Evolutionary conservation across 1,140 invertebrate species (phyloP).

Genomic region (Ceratina australensis): DNA sequence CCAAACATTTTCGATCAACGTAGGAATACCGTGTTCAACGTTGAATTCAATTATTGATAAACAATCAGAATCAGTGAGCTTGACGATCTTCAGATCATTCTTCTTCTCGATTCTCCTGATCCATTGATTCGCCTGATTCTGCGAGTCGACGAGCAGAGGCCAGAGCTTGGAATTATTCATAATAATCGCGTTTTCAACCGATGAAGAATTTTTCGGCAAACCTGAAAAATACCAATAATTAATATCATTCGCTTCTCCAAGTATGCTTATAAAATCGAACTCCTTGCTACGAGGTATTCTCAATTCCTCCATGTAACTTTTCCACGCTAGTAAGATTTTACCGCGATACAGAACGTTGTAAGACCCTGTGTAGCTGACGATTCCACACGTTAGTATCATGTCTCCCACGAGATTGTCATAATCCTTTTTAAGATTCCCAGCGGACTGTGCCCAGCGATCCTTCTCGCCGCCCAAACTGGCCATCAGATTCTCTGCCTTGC

Average conservation of each 20-base stretch:
- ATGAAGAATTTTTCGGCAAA: slow-evolving; percentile 84
- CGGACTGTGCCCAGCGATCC: slow-evolving; percentile 82
- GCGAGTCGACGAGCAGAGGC: slow-evolving; percentile 87
- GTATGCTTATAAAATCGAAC: slow-evolving; percentile 81
- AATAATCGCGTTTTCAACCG: slow-evolving; percentile 86
- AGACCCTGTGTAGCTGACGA: slow-evolving; percentile 84
- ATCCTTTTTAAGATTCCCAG: slow-evolving; percentile 80
- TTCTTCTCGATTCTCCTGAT: slow-evolving; percentile 84
- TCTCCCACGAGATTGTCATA: slow-evolving; percentile 84
- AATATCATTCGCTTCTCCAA: slow-evolving; percentile 82
- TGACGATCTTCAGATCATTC: slow-evolving; percentile 81
- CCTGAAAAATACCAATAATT: slow-evolving; percentile 84
- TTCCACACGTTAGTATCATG: slow-evolving; percentile 83
- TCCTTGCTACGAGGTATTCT: slow-evolving; percentile 82
- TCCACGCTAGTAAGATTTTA: slow-evolving; percentile 79
- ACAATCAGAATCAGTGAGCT: slow-evolving; percentile 81
- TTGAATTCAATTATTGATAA: slow-evolving; percentile 81
- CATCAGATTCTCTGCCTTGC: slow-evolving; percentile 84
- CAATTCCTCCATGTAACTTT: slow-evolving; percentile 74
- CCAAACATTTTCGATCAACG: slow-evolving; percentile 83
- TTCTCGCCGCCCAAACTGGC: slow-evolving; percentile 86
- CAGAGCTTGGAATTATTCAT: slow-evolving; percentile 79
- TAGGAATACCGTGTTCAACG: slow-evolving; percentile 82
- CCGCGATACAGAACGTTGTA: slow-evolving; percentile 80
- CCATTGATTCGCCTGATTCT: slow-evolving; percentile 86